Percentiles rank a stretch among this genome's conserved stretches.
Conservation (phyloP, 2,113 vertebrate genomes). For the Ivindomyrus marchei region DNA sequence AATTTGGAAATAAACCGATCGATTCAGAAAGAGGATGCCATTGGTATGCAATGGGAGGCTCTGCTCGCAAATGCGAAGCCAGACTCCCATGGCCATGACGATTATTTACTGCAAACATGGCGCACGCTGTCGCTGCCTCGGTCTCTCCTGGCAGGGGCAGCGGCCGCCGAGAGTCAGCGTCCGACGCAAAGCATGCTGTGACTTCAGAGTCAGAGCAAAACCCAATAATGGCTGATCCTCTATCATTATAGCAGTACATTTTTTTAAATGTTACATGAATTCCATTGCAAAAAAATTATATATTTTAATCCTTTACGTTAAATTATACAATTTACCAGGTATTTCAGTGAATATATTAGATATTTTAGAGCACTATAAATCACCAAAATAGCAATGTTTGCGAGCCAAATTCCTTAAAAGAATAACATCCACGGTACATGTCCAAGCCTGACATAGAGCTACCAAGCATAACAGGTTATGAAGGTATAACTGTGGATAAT, state of each 20-base stretch:
- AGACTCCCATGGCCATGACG: not conserved
- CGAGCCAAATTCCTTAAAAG: not conserved
- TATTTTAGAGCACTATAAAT: not conserved
- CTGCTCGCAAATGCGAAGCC: not conserved
- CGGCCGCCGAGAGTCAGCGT: not conserved
- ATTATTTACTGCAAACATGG: not conserved
- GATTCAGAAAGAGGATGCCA: not conserved
- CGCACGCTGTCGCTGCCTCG: not conserved
- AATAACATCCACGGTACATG: not conserved
- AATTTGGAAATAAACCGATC: not conserved
- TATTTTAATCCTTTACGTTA: not conserved
- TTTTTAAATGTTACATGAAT: not conserved
- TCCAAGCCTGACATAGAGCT: not conserved
- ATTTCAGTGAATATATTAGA: not conserved
- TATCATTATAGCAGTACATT: not conserved
- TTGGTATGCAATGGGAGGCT: not conserved
- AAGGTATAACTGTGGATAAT: not conserved
- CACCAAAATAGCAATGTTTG: not conserved
- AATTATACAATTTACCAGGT: not conserved
- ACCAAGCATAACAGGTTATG: not conserved
- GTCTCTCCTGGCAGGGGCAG: not conserved
- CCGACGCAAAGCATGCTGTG: not conserved
- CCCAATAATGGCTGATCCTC: not conserved
- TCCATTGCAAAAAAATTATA: not conserved
- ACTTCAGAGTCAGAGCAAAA: not conserved